Evolutionary conservation across 1,140 invertebrate genomes (phyloP).

Genomic region (Teleogryllus occipitalis): DNA sequence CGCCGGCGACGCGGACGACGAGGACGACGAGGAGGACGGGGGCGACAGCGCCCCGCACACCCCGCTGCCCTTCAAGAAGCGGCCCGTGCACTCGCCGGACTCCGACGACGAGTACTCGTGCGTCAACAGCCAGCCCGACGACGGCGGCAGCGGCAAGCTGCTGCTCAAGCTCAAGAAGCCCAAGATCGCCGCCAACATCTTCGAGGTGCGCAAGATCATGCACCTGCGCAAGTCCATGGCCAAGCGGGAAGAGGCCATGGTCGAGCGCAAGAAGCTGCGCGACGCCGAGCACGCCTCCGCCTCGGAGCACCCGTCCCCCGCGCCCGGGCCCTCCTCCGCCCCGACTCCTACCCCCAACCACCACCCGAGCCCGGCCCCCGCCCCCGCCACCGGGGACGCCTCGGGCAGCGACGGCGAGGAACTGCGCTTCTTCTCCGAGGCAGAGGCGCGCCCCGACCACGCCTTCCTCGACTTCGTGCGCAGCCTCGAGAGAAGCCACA

Average conservation of each 20-base stretch:
- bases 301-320: background rate
- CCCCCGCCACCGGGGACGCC: background rate
- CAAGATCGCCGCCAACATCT: slow-evolving; percentile 28
- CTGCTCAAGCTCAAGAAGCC: slow-evolving; percentile 26
- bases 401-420: background rate
- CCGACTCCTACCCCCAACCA: background rate
- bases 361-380: too few relatives aligned
- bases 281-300: background rate
- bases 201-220: slow-evolving; percentile 32
- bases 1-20: background rate
- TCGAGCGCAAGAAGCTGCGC: background rate
- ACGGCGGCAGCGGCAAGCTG: background rate
- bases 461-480: too few relatives aligned
- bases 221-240: slow-evolving; percentile 53
- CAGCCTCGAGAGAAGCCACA: too few relatives aligned
- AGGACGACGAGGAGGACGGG: background rate
- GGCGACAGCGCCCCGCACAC: background rate
- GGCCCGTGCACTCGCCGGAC: background rate
- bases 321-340: too few relatives aligned
- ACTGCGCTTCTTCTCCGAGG: too few relatives aligned
- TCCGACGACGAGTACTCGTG: background rate
- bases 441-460: too few relatives aligned
- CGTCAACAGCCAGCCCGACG: background rate
- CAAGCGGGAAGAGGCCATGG: slow-evolving; percentile 37
- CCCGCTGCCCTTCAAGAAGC: slow-evolving; percentile 19